Conservation (phyloP, 2,797 vertebrate species). For the Sebastes hopkinsi region DNA sequence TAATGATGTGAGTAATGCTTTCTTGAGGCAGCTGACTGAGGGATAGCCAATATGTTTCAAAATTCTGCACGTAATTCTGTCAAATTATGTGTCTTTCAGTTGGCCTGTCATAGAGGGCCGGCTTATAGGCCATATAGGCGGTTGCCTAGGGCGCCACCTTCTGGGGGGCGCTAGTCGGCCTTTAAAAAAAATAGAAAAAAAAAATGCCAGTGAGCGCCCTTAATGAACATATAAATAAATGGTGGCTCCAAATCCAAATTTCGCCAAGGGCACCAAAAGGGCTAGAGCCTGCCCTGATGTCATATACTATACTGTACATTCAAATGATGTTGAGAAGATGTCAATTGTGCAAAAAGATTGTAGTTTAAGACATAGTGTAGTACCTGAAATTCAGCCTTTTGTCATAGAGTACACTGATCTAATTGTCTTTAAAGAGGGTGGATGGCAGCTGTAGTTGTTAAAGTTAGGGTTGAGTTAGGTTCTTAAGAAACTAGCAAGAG, state of each 20-base stretch:
- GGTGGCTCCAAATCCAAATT: too few species aligned
- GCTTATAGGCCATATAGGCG: too few species aligned
- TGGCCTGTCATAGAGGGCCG: background rate
- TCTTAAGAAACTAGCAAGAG: background rate
- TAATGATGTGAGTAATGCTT: slow-evolving; percentile 94
- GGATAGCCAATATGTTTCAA: background rate
- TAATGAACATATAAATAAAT: too few species aligned
- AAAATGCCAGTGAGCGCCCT: too few species aligned
- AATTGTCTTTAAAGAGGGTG: background rate
- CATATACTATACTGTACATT: background rate
- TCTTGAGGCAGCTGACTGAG: background rate
- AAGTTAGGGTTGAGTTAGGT: background rate
- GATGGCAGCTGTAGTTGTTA: background rate
- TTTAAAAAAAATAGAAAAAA: too few species aligned
- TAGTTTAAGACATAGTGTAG: background rate
- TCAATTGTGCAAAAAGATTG: background rate
- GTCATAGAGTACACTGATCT: background rate
- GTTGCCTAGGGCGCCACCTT: too few species aligned
- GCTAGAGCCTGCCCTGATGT: background rate
- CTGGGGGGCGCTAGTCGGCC: too few species aligned
- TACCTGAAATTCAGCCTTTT: background rate
- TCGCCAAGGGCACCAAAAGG: too few species aligned
- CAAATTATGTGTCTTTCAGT: background rate
- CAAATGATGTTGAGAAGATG: background rate
- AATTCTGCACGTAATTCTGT: background rate